Evolutionary conservation across 2,113 vertebrate genomes (phyloP).

Genomic region (Romanogobio albipinnatus): DNA sequence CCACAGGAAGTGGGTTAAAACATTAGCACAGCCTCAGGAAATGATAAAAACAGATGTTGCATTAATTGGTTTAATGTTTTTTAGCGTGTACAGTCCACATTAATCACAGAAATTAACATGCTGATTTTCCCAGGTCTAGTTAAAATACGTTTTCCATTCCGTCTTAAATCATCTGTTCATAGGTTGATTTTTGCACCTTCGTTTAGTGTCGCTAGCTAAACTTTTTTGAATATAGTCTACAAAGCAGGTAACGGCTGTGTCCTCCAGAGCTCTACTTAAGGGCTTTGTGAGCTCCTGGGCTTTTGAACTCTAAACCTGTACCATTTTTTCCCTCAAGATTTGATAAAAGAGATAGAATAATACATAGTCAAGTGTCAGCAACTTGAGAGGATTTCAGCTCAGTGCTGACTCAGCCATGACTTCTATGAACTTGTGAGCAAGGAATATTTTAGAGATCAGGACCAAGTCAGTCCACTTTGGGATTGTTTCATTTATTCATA

Average conservation of each 20-base stretch:
- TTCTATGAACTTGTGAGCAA: constrained; percentile 50
- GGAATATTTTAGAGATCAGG: constrained; percentile 41
- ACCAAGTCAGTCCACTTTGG: not conserved
- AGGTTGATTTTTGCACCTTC: not conserved
- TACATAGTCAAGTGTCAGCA: constrained; percentile 60
- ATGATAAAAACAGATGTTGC: no score
- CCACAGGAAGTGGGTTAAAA: no score
- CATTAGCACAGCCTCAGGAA: no score
- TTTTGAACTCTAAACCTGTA: constrained; percentile 57
- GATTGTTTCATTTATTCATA: not conserved
- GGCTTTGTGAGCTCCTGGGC: not conserved
- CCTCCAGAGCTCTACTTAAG: constrained; percentile 47
- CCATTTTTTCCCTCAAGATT: constrained; percentile 39
- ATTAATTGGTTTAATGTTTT: no score
- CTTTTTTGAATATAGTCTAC: not conserved
- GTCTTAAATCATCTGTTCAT: no score
- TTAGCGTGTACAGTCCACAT: no score
- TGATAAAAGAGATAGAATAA: constrained; percentile 55
- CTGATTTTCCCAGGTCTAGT: no score
- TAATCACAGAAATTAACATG: no score
- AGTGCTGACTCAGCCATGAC: constrained; percentile 63
- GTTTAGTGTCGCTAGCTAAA: not conserved
- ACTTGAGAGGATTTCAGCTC: constrained; percentile 39
- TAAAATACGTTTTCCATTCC: no score
- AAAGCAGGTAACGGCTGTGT: constrained; percentile 23